Conservation (phyloP, 2,113 vertebrate genomes). For the Antennarius striatus region DNA sequence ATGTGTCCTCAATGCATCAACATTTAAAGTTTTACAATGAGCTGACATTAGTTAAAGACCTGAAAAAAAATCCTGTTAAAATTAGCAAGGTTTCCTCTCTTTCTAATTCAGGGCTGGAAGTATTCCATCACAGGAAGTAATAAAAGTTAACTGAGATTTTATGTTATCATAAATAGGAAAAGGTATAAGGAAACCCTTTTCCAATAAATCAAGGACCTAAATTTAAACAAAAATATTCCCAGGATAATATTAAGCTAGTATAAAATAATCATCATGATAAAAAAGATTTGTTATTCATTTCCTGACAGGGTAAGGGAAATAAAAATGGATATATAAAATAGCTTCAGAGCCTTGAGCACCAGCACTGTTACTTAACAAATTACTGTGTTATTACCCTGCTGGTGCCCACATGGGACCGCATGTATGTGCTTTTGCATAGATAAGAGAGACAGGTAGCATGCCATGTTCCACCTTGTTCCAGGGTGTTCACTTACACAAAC, state of each 20-base stretch:
- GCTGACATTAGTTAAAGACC: too few relatives aligned
- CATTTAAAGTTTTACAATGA: too few relatives aligned
- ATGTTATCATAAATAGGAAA: neutral
- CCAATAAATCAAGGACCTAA: constrained; percentile 2
- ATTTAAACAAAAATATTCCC: constrained; percentile 21
- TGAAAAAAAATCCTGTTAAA: too few relatives aligned
- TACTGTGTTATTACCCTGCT: constrained; percentile 50
- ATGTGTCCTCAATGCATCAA: too few relatives aligned
- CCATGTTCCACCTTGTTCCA: neutral
- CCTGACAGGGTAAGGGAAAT: constrained; percentile 11
- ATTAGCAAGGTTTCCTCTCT: too few relatives aligned
- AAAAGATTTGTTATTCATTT: constrained; percentile 38
- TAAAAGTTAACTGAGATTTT: neutral
- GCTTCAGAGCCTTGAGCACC: constrained; percentile 5
- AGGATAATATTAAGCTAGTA: constrained; percentile 19
- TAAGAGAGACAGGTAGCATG: neutral
- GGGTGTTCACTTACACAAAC: neutral
- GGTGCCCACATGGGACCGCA: constrained; percentile 30
- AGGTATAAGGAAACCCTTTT: neutral
- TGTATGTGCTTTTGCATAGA: neutral
- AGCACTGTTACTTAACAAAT: constrained; percentile 57
- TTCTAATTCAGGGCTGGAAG: too few relatives aligned
- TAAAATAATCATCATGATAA: constrained; percentile 30
- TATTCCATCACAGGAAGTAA: too few relatives aligned
- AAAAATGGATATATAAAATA: constrained; percentile 22